phyloP scores from a whole-genome alignment of 2,797 vertebrate species.

The Spinibarbus caldwelli region DNA sequence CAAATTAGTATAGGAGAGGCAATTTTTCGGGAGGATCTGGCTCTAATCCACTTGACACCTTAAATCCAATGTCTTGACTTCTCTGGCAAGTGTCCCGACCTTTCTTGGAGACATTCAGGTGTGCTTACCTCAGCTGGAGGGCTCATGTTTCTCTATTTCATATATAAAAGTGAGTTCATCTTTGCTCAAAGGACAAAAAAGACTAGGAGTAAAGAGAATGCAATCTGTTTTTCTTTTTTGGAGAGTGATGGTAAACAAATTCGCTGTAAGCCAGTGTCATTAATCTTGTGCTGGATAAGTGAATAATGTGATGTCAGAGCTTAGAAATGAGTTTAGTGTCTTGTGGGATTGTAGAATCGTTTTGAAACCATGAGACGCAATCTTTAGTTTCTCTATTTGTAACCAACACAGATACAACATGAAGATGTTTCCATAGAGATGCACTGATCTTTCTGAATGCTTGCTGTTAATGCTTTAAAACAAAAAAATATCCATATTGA shows the following conservation, averaged over 20 bases:
- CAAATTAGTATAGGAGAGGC: neutral
- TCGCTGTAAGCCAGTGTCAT: slow-evolving; percentile 11
- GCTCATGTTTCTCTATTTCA: neutral
- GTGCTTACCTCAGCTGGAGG: neutral
- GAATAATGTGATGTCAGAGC: slow-evolving; percentile 24
- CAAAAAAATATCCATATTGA: neutral
- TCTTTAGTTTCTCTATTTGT: slow-evolving; percentile 26
- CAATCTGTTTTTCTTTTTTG: neutral
- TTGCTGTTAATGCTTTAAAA: neutral
- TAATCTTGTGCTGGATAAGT: slow-evolving; percentile 33
- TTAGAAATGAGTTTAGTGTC: slow-evolving; percentile 22
- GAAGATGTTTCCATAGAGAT: slow-evolving; percentile 46
- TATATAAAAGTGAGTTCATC: neutral
- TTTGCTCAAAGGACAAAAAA: neutral
- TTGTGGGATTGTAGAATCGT: slow-evolving; percentile 18
- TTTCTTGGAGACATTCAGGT: neutral
- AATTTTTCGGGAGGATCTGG: neutral
- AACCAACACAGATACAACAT: slow-evolving; percentile 7
- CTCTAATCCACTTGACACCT: neutral
- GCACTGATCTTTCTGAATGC: neutral
- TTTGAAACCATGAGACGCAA: neutral
- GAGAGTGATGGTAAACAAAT: slow-evolving; percentile 8
- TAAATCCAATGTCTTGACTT: neutral
- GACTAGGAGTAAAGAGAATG: neutral
- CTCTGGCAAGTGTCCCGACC: neutral